Base-by-base conservation (phyloP, 2,797 vertebrate species). In the Kryptolebias ocellatus region DNA sequence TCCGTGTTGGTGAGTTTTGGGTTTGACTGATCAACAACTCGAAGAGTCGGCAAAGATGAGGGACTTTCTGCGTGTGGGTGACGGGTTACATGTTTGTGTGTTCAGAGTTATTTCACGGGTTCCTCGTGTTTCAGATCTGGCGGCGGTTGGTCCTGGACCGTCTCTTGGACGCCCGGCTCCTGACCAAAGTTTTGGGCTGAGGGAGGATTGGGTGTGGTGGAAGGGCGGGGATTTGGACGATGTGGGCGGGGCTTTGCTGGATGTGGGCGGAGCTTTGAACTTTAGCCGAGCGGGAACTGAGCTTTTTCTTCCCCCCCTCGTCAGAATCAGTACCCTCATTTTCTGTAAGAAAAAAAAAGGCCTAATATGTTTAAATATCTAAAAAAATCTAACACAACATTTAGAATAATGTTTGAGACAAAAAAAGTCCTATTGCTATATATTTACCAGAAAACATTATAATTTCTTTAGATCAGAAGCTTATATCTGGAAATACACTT, bases 251-350 rank as follows among this genome's bases (percentile, higher is more conserved):
- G n/a, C 31, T 71, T 1, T 46, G 64, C 5, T 24, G 24, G 2
- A 18, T 14, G 0, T 55, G 62, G 53, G 52, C 55, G 0, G 67
- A 29, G 31, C 49, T 55, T 60, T 57, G 79, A 12, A 56, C 39
- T 70, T 79, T 87, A 12, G 80, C 53, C 0, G 70, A 67, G 27
- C 83, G 83, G 14, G 68, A 71, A 8, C 17, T 54, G 24, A 54
- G 66, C 60, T 74, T 85, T 31, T 80, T 81, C 66, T 65, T 83
- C 9, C 20, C 71, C 31, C 31, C 75, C 28, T 90, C 84, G 1
- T 79, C 71, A 6, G 87, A 90, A 51, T 90, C 84, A 0, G 67
- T 54, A 5, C 29, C 73, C 70, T 89, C 81, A 0, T 90, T 81
- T 16, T 90, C 90, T 92, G 79, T 2, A 17, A 46, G 20, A 65